Evolutionary conservation across 2,797 vertebrate genomes (phyloP), one percentile per base, ranked within the genome.

Genomic region (Smutsia temminckii): DNA sequence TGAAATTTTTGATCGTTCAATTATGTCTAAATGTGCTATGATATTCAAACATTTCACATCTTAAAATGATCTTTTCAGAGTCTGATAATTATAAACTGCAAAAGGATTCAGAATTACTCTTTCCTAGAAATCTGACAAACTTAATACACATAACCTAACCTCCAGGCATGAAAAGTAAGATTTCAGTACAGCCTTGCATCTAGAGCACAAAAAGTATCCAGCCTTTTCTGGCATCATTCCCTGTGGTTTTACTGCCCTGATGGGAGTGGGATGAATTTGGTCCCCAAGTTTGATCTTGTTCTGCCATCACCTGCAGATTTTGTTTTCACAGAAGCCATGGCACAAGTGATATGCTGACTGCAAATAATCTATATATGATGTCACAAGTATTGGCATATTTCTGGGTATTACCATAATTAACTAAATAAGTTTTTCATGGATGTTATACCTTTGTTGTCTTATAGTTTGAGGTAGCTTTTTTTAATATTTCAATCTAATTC

Each of bases 1-100:
- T 55, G 51, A 63, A 92, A 89, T 23, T 80, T 55, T 59, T 80
- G 32, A 75, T 88, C 72, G 66, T 64, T 69, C 21, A 32, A 14
- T 85, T 74, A 29, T 63, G 21, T 89, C 51, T 79, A 46, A 27
- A 23, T 72, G 46, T 75, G 34, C 80, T 88, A 75, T n/a, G 27
- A 17, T 57, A 61, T 69, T 83, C 75, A 85, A 94, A 40, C 20
- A 83, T 68, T 61, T 59, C 23, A 68, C 46, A 49, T 78, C 34
- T 84, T 86, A 81, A 51, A 93, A 55, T 20, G 5, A 42, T 57
- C 25, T 75, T 63, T 83, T 42, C 64, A 71, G 55, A 32, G 46
- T 87, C n/a, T 74, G 9, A 23, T 37, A 10, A 21, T 69, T 57
- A 46, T 61, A 80, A 64, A 78, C 40, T 80, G 57, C 25, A 53